These are phyloP conservation scores for Falco naumanni DNA, from an alignment of 2,797 vertebrate species.

Conservation along the genomic window DNA sequence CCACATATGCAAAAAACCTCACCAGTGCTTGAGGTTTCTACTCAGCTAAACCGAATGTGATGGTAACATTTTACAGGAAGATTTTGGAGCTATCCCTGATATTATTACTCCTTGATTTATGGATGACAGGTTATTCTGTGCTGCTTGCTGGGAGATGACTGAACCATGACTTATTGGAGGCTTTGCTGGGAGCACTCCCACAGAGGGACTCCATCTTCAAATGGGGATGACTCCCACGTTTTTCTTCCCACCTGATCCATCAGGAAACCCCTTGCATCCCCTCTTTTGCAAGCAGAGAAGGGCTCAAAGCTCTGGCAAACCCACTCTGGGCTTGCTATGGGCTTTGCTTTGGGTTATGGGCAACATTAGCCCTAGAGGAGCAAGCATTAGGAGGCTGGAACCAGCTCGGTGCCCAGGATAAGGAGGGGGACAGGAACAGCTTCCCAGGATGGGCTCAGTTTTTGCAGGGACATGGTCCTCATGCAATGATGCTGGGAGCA, in stretches of 20 bases:
- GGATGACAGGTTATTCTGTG: neutral
- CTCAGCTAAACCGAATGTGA: neutral
- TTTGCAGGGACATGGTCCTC: neutral
- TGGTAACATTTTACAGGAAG: neutral
- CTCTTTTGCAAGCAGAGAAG: neutral
- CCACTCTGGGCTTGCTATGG: neutral
- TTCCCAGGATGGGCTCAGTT: neutral
- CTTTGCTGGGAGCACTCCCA: neutral
- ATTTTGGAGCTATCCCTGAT: neutral
- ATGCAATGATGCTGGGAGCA: neutral
- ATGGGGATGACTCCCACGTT: neutral
- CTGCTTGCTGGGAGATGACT: neutral
- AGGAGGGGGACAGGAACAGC: neutral
- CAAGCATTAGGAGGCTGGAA: neutral
- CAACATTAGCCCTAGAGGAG: neutral
- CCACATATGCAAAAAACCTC: neutral
- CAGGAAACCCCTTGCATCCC: neutral
- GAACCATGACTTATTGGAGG: accelerated
- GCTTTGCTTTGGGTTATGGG: neutral
- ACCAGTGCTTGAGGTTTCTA: neutral
- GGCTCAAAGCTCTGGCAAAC: neutral
- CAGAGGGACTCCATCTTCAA: neutral
- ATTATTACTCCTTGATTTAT: neutral
- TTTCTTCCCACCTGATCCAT: neutral
- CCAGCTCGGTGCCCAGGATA: neutral